Evolutionary conservation across 2,113 vertebrate species (phyloP), one percentile per base, ranked within the genome.

Genomic region (Cottus gobio): DNA sequence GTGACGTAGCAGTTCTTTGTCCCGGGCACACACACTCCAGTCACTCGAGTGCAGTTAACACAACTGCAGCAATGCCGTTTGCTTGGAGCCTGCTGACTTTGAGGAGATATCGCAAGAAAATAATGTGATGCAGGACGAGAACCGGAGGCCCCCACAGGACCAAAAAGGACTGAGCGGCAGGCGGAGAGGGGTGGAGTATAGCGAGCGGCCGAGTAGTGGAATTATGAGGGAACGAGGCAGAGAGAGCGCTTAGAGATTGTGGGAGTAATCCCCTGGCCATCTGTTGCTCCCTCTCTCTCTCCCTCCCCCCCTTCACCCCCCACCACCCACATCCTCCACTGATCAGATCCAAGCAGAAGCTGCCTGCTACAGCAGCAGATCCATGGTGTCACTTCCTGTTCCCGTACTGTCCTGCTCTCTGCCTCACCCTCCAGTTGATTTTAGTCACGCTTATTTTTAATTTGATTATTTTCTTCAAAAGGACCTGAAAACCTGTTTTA

Each of bases 221-320:
- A 93, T 90, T 87, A 89, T 86, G 78, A 68, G 83, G 62, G 87
- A 75, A 77, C 78, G 84, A 80, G 82, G 76, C 65, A 82, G 86
- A 73, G 79, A 37, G 75, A 85, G 83, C 48, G 88, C 82, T 87
- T 87, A 91, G 85, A 93, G 93, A 92, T 93, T 93, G 92, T 30
- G 62, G 85, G 80, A 84, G 83, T 95, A 95, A 95, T 95, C 93
- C 94, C 71, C 71, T 76, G 75, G 70, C 94, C 94, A 95, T 95
- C 95, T 95, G 94, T 88, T 94, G 79, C 84, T 82, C 87, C 42
- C 85, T 71, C 79, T 48, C 87, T 37, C 85, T 68, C 79, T 44
- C 82, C 63, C 71, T 69, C 71, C 69, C 79, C 65, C 62, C 28
- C 75, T 37, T 57, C 61, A 18, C 44, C 56, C 34, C 6, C 34